phyloP scores from a whole-genome alignment of 2,888 invertebrate genomes.

The Drosophila putrida region DNA sequence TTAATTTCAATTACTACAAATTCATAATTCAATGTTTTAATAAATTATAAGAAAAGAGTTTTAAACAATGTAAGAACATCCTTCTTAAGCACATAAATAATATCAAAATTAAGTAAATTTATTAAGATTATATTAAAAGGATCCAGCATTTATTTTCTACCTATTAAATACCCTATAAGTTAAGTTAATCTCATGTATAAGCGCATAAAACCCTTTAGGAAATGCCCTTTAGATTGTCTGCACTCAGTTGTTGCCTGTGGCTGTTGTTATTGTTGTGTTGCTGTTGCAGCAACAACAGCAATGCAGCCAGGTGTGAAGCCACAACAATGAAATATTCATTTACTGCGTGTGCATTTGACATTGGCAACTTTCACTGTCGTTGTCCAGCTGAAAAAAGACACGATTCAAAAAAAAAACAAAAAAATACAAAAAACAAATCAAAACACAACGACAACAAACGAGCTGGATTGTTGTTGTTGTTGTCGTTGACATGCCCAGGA shows the following conservation, averaged over 20 bases:
- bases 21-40: too few relatives aligned
- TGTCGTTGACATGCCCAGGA: constrained; percentile 39
- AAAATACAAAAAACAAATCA: background rate
- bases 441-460: constrained; percentile 21
- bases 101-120: background rate
- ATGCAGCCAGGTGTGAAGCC: constrained; percentile 37
- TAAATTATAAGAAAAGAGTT: background rate
- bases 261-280: constrained; percentile 2
- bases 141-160: too few relatives aligned
- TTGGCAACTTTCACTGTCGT: constrained; percentile 46
- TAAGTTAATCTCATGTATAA: background rate
- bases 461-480: constrained; percentile 18
- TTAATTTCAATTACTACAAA: too few relatives aligned
- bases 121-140: background rate
- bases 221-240: background rate
- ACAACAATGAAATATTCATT: constrained; percentile 48
- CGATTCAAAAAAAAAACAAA: background rate
- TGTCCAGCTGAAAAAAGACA: constrained; percentile 1
- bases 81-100: background rate
- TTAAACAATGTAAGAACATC: background rate
- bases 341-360: constrained; percentile 42
- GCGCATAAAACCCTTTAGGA: background rate
- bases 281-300: background rate
- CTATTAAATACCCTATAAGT: background rate
- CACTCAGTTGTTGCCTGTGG: background rate